phyloP scores from a whole-genome alignment of 2,888 invertebrate genomes.

The Eumacrocentrus americanus region DNA sequence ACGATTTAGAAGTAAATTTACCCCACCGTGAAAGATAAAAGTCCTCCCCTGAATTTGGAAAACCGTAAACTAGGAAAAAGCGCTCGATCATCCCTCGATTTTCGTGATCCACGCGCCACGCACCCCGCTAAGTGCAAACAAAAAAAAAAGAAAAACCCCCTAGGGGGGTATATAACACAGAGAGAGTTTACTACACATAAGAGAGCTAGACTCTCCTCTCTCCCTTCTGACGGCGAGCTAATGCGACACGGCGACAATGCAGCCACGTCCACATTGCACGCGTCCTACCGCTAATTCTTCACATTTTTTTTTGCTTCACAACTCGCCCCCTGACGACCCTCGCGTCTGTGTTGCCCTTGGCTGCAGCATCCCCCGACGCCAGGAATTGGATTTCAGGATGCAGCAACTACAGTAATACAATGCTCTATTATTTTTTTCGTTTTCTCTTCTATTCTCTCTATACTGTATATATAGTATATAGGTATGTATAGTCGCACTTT shows the following conservation, averaged over 20 bases:
- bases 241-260: slow-evolving; percentile 57
- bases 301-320: slow-evolving; percentile 42
- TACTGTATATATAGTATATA: too few relatives aligned
- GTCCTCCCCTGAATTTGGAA: too few relatives aligned
- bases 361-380: slow-evolving; percentile 24
- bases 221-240: slow-evolving; percentile 46
- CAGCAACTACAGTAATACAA: slow-evolving; percentile 10
- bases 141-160: slow-evolving; percentile 33
- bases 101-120: slow-evolving; percentile 33
- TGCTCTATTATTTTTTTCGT: too few relatives aligned
- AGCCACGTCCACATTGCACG: slow-evolving; percentile 53
- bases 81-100: slow-evolving; percentile 35
- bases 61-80: slow-evolving; percentile 35
- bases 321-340: slow-evolving; percentile 31
- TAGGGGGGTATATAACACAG: slow-evolving; percentile 16
- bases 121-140: slow-evolving; percentile 38
- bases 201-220: slow-evolving; percentile 19
- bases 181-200: slow-evolving; percentile 20
- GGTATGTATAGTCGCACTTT: too few relatives aligned
- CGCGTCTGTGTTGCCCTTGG: slow-evolving; percentile 23
- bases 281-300: slow-evolving; percentile 58
- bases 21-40: too few relatives aligned
- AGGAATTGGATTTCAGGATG: slow-evolving; percentile 52
- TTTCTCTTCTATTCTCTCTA: too few relatives aligned
- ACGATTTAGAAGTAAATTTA: too few relatives aligned